phyloP scores from a whole-genome alignment of 2,797 vertebrate species.

The Atherinosoma microstoma region DNA sequence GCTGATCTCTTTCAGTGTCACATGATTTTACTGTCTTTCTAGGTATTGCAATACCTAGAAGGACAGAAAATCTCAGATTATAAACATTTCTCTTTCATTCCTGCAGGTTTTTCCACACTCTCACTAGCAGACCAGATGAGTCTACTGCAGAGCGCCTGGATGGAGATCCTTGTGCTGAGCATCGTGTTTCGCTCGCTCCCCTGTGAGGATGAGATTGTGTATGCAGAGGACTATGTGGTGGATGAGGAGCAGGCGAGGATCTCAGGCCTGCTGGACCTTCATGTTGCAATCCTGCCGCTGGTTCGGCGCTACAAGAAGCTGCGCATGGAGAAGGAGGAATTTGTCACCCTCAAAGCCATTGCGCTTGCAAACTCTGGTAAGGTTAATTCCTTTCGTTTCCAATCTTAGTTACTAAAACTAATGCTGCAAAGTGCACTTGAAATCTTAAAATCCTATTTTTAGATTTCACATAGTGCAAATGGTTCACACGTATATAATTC shows the following conservation, averaged over 20 bases:
- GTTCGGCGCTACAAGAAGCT: slow-evolving; percentile 93
- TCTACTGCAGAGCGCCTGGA: slow-evolving; percentile 95
- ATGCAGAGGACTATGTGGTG: slow-evolving; percentile 93
- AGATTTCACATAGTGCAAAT: too few relatives aligned
- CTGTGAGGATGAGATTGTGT: slow-evolving; percentile 91
- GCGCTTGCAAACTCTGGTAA: slow-evolving; percentile 94
- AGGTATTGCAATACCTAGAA: slow-evolving; percentile 2
- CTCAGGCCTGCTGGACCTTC: slow-evolving; percentile 89
- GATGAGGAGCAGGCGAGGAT: slow-evolving; percentile 91
- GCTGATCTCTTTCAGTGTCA: slow-evolving; percentile 34
- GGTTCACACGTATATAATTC: not conserved
- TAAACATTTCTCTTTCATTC: slow-evolving; percentile 1
- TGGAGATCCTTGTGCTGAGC: slow-evolving; percentile 95
- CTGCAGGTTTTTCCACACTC: slow-evolving; percentile 90
- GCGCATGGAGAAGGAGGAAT: slow-evolving; percentile 93
- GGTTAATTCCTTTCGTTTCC: not conserved
- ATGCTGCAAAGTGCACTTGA: not conserved
- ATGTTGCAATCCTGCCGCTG: slow-evolving; percentile 90
- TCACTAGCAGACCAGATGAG: slow-evolving; percentile 96
- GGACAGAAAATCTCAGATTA: slow-evolving; percentile 15
- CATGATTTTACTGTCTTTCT: slow-evolving; percentile 11
- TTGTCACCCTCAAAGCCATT: slow-evolving; percentile 94
- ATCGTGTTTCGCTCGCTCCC: slow-evolving; percentile 93
- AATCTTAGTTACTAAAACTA: not conserved
- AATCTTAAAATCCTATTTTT: not conserved